Base-by-base conservation (phyloP, 2,113 vertebrate species). In the Brachypodius melanocephalos region DNA sequence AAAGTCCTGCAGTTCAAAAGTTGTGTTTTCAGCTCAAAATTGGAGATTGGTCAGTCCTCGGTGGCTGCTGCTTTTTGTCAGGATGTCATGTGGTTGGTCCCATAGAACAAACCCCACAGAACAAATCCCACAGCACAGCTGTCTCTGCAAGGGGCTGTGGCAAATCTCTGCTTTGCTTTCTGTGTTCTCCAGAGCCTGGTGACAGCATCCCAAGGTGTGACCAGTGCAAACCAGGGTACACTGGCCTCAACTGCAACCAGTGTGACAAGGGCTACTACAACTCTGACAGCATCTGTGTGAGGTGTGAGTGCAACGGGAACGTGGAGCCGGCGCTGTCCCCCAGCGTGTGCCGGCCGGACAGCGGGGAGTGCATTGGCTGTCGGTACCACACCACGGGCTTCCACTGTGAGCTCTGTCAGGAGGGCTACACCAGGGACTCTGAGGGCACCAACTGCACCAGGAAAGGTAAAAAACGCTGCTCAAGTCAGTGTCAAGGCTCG, bases 291-390 rank as follows among this genome's bases (percentile, higher is more conserved):
- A 95, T 97, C 72, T 99, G 99, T 9, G 83, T 97, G 16, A 96
- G 91, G 4, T 99, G 99, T 26, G 86, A 98, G 8, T 99, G 99
- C 96, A 98, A 97, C 0, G 98, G 98, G 25, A 99, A 99, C 1
- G 98, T 98, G 42, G 98, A 99, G 89, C 98, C 97, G 1, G 81
- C 8, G 8, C 98, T 76, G 34, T 97, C 97, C 1, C 95, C 97
- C 14, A 74, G 97, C 77, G 83, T 98, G 62, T 99, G 99, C 93
- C 94, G 97, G 84, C 98, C 98, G 0, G 98, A 99, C 38, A 99
- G 97, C 1, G 99, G 99, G 4, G 97, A 97, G 90, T 99, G 99
- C 96, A 79, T 99, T 17, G 93, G 68, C 77, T 99, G 99, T 67
- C 97, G 98, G 54, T 98, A 99, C 96, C 98, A 98, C 97, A 99